These are phyloP conservation scores for Amniataba percoides DNA, from an alignment of 2,797 vertebrate species.

Conservation along the genomic window DNA sequence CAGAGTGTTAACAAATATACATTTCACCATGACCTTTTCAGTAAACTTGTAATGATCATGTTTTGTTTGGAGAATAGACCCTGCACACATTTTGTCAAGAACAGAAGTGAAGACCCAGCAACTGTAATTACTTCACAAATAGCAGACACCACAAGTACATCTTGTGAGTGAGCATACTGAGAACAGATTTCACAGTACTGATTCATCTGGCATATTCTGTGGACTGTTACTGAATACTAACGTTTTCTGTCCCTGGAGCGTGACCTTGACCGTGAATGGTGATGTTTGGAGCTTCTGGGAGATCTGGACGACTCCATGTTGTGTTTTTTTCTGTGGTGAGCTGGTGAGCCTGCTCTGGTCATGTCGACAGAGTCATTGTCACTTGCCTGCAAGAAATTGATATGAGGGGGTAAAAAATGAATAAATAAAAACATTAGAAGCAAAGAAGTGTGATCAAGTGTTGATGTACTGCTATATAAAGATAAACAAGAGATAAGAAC, in stretches of 20 bases:
- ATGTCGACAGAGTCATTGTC: constrained; percentile 89
- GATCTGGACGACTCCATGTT: constrained; percentile 90
- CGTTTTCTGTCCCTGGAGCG: constrained; percentile 91
- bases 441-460: neutral
- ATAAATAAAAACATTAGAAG: neutral
- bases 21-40: neutral
- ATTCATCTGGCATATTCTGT: neutral
- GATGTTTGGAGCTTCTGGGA: constrained; percentile 92
- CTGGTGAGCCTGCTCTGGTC: constrained; percentile 87
- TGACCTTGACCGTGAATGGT: constrained; percentile 94
- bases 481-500: no score
- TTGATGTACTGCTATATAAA: neutral
- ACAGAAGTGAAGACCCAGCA: neutral
- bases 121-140: neutral
- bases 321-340: constrained; percentile 89
- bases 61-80: no score
- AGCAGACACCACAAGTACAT: no score
- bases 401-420: neutral
- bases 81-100: neutral
- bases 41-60: neutral
- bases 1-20: neutral
- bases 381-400: constrained; percentile 85
- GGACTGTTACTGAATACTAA: constrained; percentile 67
- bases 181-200: neutral
- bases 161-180: neutral